Evolutionary conservation across 2,888 invertebrate genomes (phyloP), one percentile per base, ranked within the genome.

Genomic region (Dastarcus helophoroides): DNA sequence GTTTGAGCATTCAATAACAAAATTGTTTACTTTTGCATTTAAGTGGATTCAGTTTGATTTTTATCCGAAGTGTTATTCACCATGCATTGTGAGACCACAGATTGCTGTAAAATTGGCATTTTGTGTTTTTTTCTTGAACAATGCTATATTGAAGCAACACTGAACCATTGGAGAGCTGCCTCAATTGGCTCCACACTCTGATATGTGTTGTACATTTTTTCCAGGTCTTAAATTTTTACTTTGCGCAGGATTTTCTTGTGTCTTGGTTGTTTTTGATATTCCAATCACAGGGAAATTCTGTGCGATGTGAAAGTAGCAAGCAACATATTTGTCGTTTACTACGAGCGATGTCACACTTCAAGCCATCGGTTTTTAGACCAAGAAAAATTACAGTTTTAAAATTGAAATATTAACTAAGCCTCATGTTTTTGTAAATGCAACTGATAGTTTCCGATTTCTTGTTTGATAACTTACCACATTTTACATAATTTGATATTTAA

Each of bases 241-340:
- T 41, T 37, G 31, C 79, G 76, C 71, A 70, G 76, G 73, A 77
- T 79, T 58, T 50, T 64, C 63, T 65, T 70, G 79, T 79, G 79
- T 74, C 71, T n/a, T 76, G 72, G 76, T 65, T 40, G 41, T 48
- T 43, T 50, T 49, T 48, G 38, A 38, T 47, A 58, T 52, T 66
- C 76, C 77, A 77, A 79, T 79, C 79, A 79, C 79, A 79, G 79
- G 78, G 79, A 78, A 79, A 79, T 79, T 79, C 79, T 79, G 79
- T 79, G 79, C 78, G 77, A 55, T 68, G 69, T 63, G 61, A 26
- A 22, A 27, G 22, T 25, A 9, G n/a, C 4, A 15, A 4, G 7
- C 28, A 1, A 24, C 28, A 5, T 6, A n/a, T 9, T 23, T 9
- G 6, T 10, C 23, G 7, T 23, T n/a, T 23, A 9, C 7, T 23